Percentiles rank a stretch among this genome's conserved stretches.
These are phyloP conservation scores for Oreotrochilus melanogaster DNA, from an alignment of 2,113 vertebrate genomes.

Conservation along the genomic window DNA sequence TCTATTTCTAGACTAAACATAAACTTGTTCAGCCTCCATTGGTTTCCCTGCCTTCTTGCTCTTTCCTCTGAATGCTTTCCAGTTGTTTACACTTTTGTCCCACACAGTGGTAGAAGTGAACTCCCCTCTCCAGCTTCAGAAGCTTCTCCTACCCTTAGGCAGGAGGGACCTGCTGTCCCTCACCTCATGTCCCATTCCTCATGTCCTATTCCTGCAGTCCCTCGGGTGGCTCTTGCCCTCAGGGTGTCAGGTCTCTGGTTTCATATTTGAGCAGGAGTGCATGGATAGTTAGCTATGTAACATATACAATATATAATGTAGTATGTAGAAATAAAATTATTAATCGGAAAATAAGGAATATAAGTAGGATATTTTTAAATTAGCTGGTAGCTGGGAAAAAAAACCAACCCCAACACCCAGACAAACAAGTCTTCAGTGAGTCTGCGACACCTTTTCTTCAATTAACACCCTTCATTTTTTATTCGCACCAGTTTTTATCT, in stretches of 20 bases:
- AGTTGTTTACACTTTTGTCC: accelerated
- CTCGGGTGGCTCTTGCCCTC: accelerated
- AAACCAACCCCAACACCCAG: accelerated
- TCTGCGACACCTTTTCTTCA: background rate
- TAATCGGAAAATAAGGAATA: background rate
- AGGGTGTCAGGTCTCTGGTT: accelerated
- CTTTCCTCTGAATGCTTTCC: accelerated
- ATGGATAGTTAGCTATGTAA: accelerated
- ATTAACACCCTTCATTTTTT: accelerated
- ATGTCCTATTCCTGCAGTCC: accelerated
- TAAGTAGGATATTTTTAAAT: accelerated
- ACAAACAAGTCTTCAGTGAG: accelerated
- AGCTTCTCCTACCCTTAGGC: accelerated
- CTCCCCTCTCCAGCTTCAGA: accelerated
- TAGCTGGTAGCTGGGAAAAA: too few species aligned
- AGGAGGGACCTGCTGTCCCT: accelerated
- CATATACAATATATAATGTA: accelerated
- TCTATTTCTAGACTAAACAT: background rate
- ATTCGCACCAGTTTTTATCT: accelerated
- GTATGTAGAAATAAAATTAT: accelerated
- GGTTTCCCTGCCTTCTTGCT: accelerated
- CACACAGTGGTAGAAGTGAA: accelerated
- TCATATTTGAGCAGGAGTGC: accelerated
- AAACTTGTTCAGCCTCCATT: background rate
- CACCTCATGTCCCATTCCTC: too few species aligned